Evolutionary conservation across 2,888 invertebrate genomes (phyloP).

Genomic region (Helleia helle): DNA sequence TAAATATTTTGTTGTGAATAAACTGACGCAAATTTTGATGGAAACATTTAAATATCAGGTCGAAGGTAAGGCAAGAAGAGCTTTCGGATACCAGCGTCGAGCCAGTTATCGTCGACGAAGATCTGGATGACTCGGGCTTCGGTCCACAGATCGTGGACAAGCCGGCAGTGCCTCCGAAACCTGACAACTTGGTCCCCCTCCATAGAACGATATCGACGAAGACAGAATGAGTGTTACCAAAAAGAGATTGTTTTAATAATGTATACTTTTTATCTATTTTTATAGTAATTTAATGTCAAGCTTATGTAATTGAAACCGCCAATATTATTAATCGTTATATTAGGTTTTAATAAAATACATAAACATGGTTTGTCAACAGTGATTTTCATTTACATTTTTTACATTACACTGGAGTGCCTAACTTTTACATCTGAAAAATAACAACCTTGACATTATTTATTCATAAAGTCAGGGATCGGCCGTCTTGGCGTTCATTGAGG

Average conservation of each 20-base stretch:
- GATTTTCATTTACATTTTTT: no score
- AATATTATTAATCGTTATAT: no score
- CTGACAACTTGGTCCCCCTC: constrained; percentile 29
- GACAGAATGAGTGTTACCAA: constrained; percentile 15
- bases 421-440: no score
- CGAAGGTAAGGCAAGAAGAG: background rate
- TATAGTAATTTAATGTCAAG: constrained; percentile 12
- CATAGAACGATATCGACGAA: constrained; percentile 20
- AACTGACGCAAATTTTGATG: no score
- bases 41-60: background rate
- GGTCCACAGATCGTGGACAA: constrained; percentile 30
- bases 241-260: constrained; percentile 13
- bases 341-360: no score
- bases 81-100: constrained; percentile 17
- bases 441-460: no score
- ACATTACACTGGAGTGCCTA: no score
- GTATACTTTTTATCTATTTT: constrained; percentile 3
- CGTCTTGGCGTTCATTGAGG: no score
- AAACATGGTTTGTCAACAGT: no score
- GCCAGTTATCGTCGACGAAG: constrained; percentile 13
- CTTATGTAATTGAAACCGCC: background rate
- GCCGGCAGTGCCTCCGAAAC: constrained; percentile 47
- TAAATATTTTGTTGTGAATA: no score
- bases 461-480: no score
- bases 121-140: constrained; percentile 25